Evolutionary conservation across 2,113 vertebrate genomes (phyloP).

Genomic region (Onychostruthus taczanowskii): DNA sequence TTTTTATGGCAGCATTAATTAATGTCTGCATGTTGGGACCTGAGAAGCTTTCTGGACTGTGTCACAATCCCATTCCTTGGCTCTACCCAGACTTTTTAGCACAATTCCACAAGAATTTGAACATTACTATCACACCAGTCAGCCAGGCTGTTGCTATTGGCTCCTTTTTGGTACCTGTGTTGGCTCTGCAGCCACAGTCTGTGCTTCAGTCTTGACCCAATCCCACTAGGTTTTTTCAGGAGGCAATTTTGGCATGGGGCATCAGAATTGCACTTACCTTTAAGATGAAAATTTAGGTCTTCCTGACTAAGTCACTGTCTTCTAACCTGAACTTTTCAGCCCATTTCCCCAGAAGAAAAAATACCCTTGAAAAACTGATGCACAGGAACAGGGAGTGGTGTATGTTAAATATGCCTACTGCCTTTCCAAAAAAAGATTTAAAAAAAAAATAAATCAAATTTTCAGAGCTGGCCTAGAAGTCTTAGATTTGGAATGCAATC

Average conservation of each 20-base stretch:
- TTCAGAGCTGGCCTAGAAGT: neutral
- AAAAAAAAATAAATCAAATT: neutral
- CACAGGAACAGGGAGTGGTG: neutral
- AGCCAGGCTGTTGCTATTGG: neutral
- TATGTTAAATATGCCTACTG: neutral
- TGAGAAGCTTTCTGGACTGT: neutral
- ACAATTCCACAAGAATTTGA: neutral
- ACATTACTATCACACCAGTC: neutral
- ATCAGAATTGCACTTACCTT: neutral
- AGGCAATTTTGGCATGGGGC: neutral
- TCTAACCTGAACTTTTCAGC: neutral
- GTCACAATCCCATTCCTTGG: neutral
- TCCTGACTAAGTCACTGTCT: neutral
- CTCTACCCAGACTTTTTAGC: neutral
- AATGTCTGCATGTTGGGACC: neutral
- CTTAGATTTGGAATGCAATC: neutral
- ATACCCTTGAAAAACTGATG: neutral
- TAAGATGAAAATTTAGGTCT: neutral
- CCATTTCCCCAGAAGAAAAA: neutral
- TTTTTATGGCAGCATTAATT: neutral
- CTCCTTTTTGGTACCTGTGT: neutral
- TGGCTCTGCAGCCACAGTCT: neutral
- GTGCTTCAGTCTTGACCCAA: neutral
- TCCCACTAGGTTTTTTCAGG: neutral
- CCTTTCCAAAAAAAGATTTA: neutral